phyloP scores from a whole-genome alignment of 2,113 vertebrate species.

The Cathartes aura region DNA sequence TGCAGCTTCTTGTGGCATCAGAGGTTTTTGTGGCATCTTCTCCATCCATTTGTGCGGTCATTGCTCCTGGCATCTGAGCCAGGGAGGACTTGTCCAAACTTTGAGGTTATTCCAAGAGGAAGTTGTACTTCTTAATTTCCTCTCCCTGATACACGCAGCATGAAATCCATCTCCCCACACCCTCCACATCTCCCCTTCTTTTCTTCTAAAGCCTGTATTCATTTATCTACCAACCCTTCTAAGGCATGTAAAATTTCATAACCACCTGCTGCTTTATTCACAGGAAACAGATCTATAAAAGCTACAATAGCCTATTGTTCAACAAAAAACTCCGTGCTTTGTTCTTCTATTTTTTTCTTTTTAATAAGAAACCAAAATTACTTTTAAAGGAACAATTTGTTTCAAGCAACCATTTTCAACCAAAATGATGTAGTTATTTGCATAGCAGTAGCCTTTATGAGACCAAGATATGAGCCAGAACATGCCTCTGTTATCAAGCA shows the following conservation, averaged over 20 bases:
- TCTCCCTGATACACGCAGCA: neutral
- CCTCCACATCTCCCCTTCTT: neutral
- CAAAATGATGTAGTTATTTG: neutral
- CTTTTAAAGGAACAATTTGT: conserved; percentile 34
- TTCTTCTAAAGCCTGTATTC: neutral
- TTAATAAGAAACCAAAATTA: conserved; percentile 43
- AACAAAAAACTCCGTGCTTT: neutral
- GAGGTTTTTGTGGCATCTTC: neutral
- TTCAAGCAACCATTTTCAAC: conserved; percentile 37
- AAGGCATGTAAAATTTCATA: conserved; percentile 27
- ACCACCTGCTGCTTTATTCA: conserved; percentile 57
- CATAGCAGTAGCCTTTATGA: neutral
- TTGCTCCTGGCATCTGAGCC: neutral
- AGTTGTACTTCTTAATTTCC: neutral
- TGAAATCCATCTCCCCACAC: neutral
- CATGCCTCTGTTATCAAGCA: neutral
- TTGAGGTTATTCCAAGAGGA: neutral
- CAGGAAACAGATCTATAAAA: conserved; percentile 23
- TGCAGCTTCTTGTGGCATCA: neutral
- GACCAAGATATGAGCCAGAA: neutral
- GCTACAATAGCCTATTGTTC: conserved; percentile 49
- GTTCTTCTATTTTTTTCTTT: neutral
- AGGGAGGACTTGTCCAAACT: neutral
- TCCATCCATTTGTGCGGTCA: neutral
- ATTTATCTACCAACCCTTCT: neutral